Conservation (phyloP, 2,797 vertebrate genomes). For the Alfaro cultratus region DNA sequence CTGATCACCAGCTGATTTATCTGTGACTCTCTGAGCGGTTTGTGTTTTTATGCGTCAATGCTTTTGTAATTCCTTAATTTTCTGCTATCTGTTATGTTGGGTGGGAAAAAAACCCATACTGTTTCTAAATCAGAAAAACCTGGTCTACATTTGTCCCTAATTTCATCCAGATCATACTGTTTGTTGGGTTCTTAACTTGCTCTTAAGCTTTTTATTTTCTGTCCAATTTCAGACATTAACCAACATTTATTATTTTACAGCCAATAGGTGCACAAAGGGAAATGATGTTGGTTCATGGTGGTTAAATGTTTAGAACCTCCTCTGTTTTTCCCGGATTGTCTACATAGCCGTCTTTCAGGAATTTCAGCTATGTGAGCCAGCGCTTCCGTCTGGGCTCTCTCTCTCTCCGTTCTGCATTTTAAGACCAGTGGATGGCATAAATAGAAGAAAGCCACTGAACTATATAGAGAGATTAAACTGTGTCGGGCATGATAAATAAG, state of each 20-base stretch:
- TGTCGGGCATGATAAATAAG: slow-evolving; percentile 27
- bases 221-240: background rate
- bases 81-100: background rate
- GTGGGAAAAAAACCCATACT: too few species aligned
- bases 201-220: background rate
- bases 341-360: slow-evolving; percentile 20
- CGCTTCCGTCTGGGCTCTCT: slow-evolving; percentile 22
- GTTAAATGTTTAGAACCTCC: background rate
- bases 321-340: slow-evolving; percentile 18
- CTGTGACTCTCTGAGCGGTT: too few species aligned
- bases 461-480: slow-evolving; percentile 7
- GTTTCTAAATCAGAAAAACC: background rate
- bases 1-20: background rate
- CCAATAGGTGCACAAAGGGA: background rate
- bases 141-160: background rate
- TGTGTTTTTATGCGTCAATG: background rate
- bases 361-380: slow-evolving; percentile 48
- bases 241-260: background rate
- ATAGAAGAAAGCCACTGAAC: background rate
- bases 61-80: background rate
- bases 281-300: background rate
- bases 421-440: background rate
- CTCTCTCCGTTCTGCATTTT: slow-evolving; percentile 13
- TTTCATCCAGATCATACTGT: background rate
- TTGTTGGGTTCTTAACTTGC: background rate